Evolutionary conservation across 2,797 vertebrate genomes (phyloP).

Genomic region (Syngnathus rostellatus): DNA sequence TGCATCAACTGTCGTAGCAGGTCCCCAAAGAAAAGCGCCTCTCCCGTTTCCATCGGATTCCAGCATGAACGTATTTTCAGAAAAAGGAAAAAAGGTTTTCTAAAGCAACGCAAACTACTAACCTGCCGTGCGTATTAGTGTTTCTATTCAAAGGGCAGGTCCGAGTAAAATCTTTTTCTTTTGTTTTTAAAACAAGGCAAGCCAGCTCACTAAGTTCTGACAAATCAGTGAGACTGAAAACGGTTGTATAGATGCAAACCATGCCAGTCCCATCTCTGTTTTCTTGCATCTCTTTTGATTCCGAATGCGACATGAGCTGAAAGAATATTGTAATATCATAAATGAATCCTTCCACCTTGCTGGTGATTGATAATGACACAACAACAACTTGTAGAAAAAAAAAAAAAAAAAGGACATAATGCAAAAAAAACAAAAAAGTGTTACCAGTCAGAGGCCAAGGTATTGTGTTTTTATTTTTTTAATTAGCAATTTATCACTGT

Average conservation of each 20-base stretch:
- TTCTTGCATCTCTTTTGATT: constrained; percentile 45
- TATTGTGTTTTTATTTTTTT: constrained; percentile 71
- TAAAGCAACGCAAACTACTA: background rate
- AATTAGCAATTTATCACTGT: constrained; percentile 84
- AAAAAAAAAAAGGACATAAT: constrained; percentile 26
- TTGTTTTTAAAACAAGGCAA: background rate
- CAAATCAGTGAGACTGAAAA: constrained; percentile 44
- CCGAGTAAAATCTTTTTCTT: background rate
- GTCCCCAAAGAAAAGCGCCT: background rate
- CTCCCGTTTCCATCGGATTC: background rate
- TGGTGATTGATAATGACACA: constrained; percentile 73
- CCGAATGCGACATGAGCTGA: constrained; percentile 61
- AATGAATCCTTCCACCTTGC: constrained; percentile 65
- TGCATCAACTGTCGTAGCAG: background rate
- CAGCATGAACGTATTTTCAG: background rate
- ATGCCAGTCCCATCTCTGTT: constrained; percentile 61
- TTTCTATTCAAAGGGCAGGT: background rate
- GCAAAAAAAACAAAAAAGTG: constrained; percentile 21
- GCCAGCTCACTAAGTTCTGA: constrained; percentile 4
- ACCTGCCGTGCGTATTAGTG: background rate
- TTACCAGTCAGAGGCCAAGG: constrained; percentile 70
- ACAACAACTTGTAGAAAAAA: constrained; percentile 54
- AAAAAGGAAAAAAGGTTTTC: background rate
- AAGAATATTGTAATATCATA: constrained; percentile 69
- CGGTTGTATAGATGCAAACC: constrained; percentile 62